Base-by-base conservation (phyloP, 2,888 invertebrate species). In the Piscicola geometra region DNA sequence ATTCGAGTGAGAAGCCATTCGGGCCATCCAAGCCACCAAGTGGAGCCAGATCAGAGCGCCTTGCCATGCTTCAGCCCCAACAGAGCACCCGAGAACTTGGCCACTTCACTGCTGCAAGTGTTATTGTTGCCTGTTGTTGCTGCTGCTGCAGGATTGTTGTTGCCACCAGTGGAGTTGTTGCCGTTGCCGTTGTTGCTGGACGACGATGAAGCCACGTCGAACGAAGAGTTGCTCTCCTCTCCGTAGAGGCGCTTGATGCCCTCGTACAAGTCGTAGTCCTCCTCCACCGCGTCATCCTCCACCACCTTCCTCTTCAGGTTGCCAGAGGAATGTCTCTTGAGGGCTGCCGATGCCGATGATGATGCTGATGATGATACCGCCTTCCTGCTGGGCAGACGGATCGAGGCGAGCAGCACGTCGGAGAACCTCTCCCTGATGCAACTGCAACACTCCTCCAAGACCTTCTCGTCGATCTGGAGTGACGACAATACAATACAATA, bases 191-290 rank as follows among this genome's bases (percentile, higher is more conserved):
- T 28, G 41, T 32, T 41, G 18, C 41, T 15, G 1, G 36, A 3
- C 15, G 30, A 41, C 5, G 30, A 1, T 50, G 47, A 28, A 41
- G 2, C 21, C 2, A n/a, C 30, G 3, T 67, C 68, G 50, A 32
- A 3, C 1, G 71, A 47, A 33, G 35, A 56, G 64, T 73, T 64
- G 64, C 64, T 64, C 28, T 73, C 73, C 33, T 73, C 73, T 18
- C 30, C 82, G 80, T 84, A 85, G 35, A 85, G 81, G 15, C 83
- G 80, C 79, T 83, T 84, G 78, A 85, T 83, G 71, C 83, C 82
- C 69, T 84, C 84, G 72, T 83, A 84, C 52, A 84, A 80, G 74
- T 83, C 82, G 35, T 83, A 82, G 56, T 83, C 79, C 81, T 81
- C 71, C 82, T 82, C 76, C n/a, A 67, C 75, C 25, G 30, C 64